Base-by-base conservation (phyloP, 2,113 vertebrate species). In the Hemicordylus capensis region DNA sequence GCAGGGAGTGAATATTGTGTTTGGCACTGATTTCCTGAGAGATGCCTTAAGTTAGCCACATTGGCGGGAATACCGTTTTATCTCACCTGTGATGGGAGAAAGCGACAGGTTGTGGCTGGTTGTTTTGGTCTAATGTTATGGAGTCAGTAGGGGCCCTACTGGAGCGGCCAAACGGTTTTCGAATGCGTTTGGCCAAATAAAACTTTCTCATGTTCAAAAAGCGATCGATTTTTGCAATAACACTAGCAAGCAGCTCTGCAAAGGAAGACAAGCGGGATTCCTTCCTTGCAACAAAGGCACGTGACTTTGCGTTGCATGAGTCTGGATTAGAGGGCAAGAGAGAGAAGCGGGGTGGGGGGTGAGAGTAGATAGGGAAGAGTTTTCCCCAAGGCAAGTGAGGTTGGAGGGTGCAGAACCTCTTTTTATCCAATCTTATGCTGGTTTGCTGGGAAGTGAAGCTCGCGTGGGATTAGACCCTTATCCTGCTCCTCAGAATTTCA, bases 341-440 rank as follows among this genome's bases (percentile, higher is more conserved):
- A 4, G 28, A 4, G 42, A 51, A 51, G 9, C 1, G 19, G 6
- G 15, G 7, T 14, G 1, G n/a, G 1, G 6, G 0, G 39, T 0
- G 31, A 4, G 26, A 0, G 6, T 2, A 3, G 6, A 31, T 2
- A 15, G 3, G 6, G 11, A 19, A 19, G 14, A 51, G 2, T 24
- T 28, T 39, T 1, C 22, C 4, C 26, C 10, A 15, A 28, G 12
- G n/a, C n/a, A n/a, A 12, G 26, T 14, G 28, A n/a, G 63, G 63
- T n/a, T 64, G 26, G 31, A 28, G 63, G 31, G 12, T 28, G 28
- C 34, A 20, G 46, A 77, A 58, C 2, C 37, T 58, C 10, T 39
- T 8, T 6, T 6, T 10, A 15, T 1, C 15, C 28, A 3, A n/a
- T 3, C 17, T 19, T 12, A 3, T 9, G 34, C 22, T 4, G 5